A percentile compares a stretch with the other conserved stretches of the same genome.
phyloP scores from a whole-genome alignment of 2,797 vertebrate genomes.

The Anableps anableps region DNA sequence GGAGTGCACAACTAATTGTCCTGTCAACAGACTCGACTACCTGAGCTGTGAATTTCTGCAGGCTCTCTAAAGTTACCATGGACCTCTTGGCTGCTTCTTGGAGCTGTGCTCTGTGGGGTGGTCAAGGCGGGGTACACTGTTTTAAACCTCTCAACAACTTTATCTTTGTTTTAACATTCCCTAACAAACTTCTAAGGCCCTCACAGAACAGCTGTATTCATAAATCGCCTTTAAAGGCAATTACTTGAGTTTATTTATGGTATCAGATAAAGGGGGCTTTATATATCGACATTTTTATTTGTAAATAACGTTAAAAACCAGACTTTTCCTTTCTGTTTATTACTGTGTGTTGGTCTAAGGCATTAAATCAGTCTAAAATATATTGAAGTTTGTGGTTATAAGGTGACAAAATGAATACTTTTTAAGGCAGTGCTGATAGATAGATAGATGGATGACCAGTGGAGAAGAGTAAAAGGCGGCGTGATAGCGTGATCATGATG shows the following conservation, averaged over 20 bases:
- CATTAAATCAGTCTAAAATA: neutral
- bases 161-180: no score
- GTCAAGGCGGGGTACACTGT: no score
- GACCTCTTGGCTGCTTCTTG: no score
- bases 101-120: no score
- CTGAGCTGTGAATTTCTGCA: neutral
- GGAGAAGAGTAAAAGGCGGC: conserved; percentile 45
- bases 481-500: conserved; percentile 65
- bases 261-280: neutral
- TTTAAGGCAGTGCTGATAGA: conserved; percentile 18
- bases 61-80: no score
- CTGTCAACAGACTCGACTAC: neutral
- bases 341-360: neutral
- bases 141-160: no score
- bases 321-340: neutral
- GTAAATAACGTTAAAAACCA: neutral
- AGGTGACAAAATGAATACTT: neutral
- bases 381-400: neutral
- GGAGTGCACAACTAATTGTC: neutral
- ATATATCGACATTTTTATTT: neutral
- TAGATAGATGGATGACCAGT: conserved; percentile 29
- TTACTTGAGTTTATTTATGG: neutral
- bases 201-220: no score
- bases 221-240: no score
- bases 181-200: no score